Base-by-base conservation (phyloP, 2,888 invertebrate genomes). In the Ennomos erosarius region DNA sequence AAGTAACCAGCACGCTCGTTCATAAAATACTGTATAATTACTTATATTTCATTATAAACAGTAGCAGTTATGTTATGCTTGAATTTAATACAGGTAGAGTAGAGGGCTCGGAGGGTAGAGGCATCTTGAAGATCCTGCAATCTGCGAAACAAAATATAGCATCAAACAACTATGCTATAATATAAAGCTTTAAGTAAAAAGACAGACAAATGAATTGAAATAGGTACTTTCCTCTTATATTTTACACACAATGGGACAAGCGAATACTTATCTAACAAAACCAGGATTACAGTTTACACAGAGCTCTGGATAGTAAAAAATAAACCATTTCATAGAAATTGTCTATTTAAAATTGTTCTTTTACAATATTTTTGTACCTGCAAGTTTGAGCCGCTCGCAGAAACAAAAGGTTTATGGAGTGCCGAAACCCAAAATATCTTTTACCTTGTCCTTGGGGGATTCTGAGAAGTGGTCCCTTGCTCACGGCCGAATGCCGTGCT, bases 341-440 rank as follows among this genome's bases (percentile, higher is more conserved):
- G 39, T 39, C 33, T 11, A 26, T 59, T 54, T 12, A 8, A 42
- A 51, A 54, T 56, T 34, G 35, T 34, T 53, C 38, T 12, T 50
- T 55, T 56, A 49, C 36, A 55, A 52, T 39, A 48, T 42, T 45
- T 59, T 60, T 45, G 51, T 68, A 64, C 68, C 68, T 68, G 65
- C 59, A 51, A 45, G 43, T 36, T 55, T 50, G 37, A 46, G 46
- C 47, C 55, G 51, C 39, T 43, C 39, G 55, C 48, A 60, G 57
- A 65, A 68, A 68, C 64, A 63, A 68, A 60, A 59, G 64, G 45
- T 68, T 64, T 60, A 62, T 60, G 59, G 68, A 57, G 51, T 62
- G 64, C 52, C 59, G 63, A 62, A 61, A 64, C 64, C 57, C 60
- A 62, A 66, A 66, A 64, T 65, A 64, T 64, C 47, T 64, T 46